Conservation (phyloP, 2,113 vertebrate species). For the Pitta sordida region DNA sequence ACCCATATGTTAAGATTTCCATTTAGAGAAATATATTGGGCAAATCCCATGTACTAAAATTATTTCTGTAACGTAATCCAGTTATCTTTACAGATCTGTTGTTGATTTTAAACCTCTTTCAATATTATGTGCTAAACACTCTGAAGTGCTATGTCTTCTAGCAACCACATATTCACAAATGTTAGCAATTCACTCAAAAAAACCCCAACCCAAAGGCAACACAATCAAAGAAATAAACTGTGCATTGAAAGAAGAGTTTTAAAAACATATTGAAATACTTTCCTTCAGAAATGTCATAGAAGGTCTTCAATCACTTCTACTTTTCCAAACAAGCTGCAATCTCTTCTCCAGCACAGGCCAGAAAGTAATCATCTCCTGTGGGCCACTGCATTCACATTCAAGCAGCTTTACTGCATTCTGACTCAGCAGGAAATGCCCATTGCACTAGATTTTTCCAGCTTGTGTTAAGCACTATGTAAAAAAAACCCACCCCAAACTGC, state of each 20-base stretch:
- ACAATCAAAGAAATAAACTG: not conserved
- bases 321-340: not conserved
- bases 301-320: not conserved
- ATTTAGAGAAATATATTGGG: not conserved
- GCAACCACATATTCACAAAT: slow-evolving; percentile 17
- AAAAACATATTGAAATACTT: slow-evolving; percentile 17
- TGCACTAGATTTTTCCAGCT: not conserved
- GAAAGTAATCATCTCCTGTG: not conserved
- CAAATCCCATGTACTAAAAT: not conserved
- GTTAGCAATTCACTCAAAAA: slow-evolving; percentile 5
- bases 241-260: slow-evolving; percentile 1
- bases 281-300: not conserved
- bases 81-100: slow-evolving; percentile 22
- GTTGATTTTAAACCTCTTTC: slow-evolving; percentile 29
- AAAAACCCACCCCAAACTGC: not conserved
- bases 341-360: not conserved
- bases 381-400: not conserved
- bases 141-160: slow-evolving; percentile 1
- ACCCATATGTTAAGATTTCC: not conserved
- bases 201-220: not conserved
- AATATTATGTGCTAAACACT: slow-evolving; percentile 18
- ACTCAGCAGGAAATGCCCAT: slow-evolving; percentile 48
- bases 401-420: slow-evolving; percentile 5
- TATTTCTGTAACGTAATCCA: slow-evolving; percentile 3
- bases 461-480: not conserved